Evolutionary conservation across 2,888 invertebrate species (phyloP).

Genomic region (Acanthosepion lycidas): DNA sequence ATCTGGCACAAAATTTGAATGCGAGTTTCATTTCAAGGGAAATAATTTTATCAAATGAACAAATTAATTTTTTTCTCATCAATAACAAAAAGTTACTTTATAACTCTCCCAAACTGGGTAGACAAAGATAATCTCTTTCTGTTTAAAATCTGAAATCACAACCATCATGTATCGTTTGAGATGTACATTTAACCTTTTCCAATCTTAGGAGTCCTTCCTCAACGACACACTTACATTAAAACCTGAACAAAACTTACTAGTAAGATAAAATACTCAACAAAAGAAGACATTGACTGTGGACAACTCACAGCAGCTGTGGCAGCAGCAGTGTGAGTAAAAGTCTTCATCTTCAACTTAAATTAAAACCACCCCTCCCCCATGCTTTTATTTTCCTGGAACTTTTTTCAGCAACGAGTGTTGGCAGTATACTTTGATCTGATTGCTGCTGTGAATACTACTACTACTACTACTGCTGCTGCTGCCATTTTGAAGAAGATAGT

Average conservation of each 20-base stretch:
- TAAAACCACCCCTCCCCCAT: not conserved
- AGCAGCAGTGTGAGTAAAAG: not conserved
- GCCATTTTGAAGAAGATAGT: not conserved
- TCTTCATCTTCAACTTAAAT: not conserved
- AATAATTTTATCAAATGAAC: not conserved
- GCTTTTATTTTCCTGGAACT: too few species aligned
- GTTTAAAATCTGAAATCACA: not conserved
- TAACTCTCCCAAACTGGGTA: not conserved
- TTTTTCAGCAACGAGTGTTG: not conserved
- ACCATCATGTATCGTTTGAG: slow-evolving; percentile 23
- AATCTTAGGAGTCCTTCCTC: not conserved
- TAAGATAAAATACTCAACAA: not conserved
- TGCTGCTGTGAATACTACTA: not conserved
- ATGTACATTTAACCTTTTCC: not conserved
- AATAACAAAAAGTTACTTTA: not conserved
- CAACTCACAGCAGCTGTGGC: not conserved
- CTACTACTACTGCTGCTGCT: not conserved
- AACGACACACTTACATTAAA: not conserved
- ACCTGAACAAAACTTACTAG: not conserved
- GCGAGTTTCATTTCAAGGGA: not conserved
- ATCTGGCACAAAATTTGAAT: not conserved
- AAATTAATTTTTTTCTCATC: not conserved
- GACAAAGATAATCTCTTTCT: not conserved
- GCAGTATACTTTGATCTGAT: not conserved
- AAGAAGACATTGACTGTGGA: not conserved